Evolutionary conservation across 2,113 vertebrate genomes (phyloP).

Genomic region (Willisornis vidua): DNA sequence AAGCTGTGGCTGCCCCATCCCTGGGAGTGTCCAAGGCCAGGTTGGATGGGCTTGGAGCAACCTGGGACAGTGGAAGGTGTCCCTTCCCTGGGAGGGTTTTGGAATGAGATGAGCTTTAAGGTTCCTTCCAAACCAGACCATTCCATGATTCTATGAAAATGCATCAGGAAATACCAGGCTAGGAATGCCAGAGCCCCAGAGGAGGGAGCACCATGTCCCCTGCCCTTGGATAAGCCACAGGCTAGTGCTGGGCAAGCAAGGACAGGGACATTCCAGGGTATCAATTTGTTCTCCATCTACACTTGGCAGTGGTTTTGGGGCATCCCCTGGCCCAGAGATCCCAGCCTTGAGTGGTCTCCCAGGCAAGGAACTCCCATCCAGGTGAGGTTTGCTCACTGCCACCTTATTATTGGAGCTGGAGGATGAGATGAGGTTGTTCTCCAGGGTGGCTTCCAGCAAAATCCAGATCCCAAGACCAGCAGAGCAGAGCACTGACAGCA

Average conservation of each 20-base stretch:
- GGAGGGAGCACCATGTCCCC: background rate
- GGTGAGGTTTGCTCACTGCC: background rate
- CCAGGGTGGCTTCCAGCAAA: background rate
- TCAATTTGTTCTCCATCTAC: background rate
- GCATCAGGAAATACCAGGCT: background rate
- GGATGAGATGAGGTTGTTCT: background rate
- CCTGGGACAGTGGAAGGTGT: background rate
- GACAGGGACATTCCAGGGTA: background rate
- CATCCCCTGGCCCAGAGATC: background rate
- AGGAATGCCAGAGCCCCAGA: background rate
- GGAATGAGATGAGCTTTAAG: background rate
- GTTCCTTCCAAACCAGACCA: background rate
- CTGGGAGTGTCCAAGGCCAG: background rate
- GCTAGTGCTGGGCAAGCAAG: background rate
- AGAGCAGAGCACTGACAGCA: background rate
- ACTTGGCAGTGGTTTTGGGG: fast-evolving
- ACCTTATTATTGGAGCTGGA: background rate
- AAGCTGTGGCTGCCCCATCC: background rate
- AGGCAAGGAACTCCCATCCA: background rate
- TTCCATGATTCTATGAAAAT: background rate
- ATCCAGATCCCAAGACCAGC: background rate
- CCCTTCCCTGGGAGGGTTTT: background rate
- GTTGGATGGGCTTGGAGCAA: background rate
- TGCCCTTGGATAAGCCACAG: background rate
- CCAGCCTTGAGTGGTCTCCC: fast-evolving